A percentile compares a stretch with the other conserved stretches of the same genome.
Conservation (phyloP, 92 coral and sea anemone genomes). For the Micromussa lordhowensis region DNA sequence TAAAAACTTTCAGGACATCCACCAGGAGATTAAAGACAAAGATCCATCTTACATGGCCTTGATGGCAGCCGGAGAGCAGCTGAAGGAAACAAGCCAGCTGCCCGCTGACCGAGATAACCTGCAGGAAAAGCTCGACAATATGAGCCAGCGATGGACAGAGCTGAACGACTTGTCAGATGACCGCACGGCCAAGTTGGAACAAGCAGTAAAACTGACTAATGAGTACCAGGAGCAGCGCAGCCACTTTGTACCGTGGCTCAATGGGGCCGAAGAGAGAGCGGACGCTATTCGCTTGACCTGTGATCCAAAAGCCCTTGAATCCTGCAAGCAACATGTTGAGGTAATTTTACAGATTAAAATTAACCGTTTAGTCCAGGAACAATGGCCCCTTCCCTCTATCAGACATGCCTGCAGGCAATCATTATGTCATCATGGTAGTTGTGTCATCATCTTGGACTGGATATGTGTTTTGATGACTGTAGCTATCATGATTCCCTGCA, state of each 20-base stretch:
- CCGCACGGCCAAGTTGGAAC: constrained; percentile 74
- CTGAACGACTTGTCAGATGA: constrained; percentile 76
- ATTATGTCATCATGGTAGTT: no score
- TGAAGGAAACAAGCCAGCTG: constrained; percentile 74
- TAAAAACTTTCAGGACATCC: constrained; percentile 65
- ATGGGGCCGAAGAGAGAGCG: constrained; percentile 76
- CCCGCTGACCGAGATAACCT: constrained; percentile 81
- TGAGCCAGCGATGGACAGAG: constrained; percentile 84
- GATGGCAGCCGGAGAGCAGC: constrained; percentile 68
- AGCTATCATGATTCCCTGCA: no score
- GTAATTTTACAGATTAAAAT: constrained; percentile 19
- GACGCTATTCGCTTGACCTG: constrained; percentile 76
- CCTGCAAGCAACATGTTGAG: constrained; percentile 80
- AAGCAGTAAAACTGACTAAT: constrained; percentile 76
- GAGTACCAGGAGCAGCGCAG: constrained; percentile 81
- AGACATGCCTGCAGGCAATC: no score
- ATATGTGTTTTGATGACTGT: no score
- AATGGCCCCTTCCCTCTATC: no score
- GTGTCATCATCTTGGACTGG: no score
- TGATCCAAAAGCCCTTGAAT: constrained; percentile 76
- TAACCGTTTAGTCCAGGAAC: neutral
- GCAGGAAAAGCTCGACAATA: constrained; percentile 80
- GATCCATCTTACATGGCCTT: constrained; percentile 77
- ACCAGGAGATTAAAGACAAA: constrained; percentile 82
- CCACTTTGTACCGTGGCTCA: constrained; percentile 84